Evolutionary conservation across 2,888 invertebrate genomes (phyloP).

Genomic region (Xestobium rufovillosum): DNA sequence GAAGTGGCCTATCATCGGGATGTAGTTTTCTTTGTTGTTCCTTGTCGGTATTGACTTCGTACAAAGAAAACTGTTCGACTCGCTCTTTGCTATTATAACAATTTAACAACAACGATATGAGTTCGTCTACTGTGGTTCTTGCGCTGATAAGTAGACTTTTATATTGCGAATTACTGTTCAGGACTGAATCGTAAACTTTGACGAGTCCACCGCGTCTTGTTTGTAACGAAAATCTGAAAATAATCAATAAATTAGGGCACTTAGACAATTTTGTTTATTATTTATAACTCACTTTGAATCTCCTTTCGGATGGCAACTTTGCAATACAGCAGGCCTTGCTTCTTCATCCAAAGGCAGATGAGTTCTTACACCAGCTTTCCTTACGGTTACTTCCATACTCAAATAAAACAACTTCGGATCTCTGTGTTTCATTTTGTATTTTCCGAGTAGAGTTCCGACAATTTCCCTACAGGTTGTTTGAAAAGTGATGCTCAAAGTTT

Average conservation of each 20-base stretch:
- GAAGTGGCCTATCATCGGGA: constrained; percentile 76
- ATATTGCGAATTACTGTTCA: constrained; percentile 88
- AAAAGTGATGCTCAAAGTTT: constrained; percentile 84
- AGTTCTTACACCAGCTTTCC: constrained; percentile 75
- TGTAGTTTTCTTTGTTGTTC: constrained; percentile 84
- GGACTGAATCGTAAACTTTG: constrained; percentile 83
- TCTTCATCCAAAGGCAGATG: constrained; percentile 80
- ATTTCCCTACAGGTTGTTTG: constrained; percentile 84
- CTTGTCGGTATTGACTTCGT: constrained; percentile 70
- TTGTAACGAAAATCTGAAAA: constrained; percentile 73
- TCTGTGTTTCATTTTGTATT: constrained; percentile 80
- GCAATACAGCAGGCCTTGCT: constrained; percentile 81
- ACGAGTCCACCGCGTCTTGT: constrained; percentile 85
- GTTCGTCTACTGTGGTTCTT: constrained; percentile 80
- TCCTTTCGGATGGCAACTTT: constrained; percentile 89
- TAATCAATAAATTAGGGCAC: constrained; percentile 17
- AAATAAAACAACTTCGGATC: constrained; percentile 90
- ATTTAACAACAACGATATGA: constrained; percentile 73
- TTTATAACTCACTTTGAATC: constrained; percentile 67
- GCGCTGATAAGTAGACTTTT: constrained; percentile 86
- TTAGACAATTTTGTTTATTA: not conserved
- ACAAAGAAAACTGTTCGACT: constrained; percentile 79
- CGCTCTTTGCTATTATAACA: constrained; percentile 79
- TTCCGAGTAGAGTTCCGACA: constrained; percentile 73
- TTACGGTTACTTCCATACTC: constrained; percentile 88